Evolutionary conservation across 2,888 invertebrate genomes (phyloP).

Genomic region (Uloborus plumipes): DNA sequence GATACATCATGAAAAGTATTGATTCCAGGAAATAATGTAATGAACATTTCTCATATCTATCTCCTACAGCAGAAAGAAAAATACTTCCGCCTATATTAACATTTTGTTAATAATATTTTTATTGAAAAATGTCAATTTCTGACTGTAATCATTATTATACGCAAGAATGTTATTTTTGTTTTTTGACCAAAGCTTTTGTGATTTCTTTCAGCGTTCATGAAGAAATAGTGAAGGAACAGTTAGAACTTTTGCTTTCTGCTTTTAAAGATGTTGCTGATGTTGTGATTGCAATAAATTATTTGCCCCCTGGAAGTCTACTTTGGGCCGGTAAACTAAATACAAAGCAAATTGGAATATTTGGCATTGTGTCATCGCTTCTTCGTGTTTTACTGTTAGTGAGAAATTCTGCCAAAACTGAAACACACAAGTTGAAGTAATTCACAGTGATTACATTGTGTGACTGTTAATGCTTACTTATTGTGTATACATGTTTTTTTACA

Average conservation of each 20-base stretch:
- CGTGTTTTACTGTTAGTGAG: conserved; percentile 32
- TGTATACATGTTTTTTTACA: background rate
- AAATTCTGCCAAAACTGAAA: conserved; percentile 22
- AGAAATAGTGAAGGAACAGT: conserved; percentile 33
- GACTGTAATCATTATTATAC: too few relatives aligned
- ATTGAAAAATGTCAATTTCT: too few relatives aligned
- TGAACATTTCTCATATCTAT: too few relatives aligned
- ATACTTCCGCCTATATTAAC: too few relatives aligned
- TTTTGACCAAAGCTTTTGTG: background rate
- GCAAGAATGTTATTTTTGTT: too few relatives aligned
- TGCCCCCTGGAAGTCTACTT: conserved; percentile 42
- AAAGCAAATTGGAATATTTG: conserved; percentile 35
- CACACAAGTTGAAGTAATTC: background rate
- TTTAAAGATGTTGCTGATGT: conserved; percentile 47
- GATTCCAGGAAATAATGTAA: too few relatives aligned
- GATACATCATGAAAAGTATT: too few relatives aligned
- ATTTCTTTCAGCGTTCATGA: conserved; percentile 32
- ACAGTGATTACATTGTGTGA: background rate
- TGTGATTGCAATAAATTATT: conserved; percentile 47
- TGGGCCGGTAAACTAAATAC: conserved; percentile 51
- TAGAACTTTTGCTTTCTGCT: conserved; percentile 34
- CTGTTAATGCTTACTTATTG: background rate
- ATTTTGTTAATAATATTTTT: too few relatives aligned
- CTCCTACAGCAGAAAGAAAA: too few relatives aligned
- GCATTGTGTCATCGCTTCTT: conserved; percentile 48